phyloP scores from a whole-genome alignment of 1,140 invertebrate genomes.

The Delia radicum region DNA sequence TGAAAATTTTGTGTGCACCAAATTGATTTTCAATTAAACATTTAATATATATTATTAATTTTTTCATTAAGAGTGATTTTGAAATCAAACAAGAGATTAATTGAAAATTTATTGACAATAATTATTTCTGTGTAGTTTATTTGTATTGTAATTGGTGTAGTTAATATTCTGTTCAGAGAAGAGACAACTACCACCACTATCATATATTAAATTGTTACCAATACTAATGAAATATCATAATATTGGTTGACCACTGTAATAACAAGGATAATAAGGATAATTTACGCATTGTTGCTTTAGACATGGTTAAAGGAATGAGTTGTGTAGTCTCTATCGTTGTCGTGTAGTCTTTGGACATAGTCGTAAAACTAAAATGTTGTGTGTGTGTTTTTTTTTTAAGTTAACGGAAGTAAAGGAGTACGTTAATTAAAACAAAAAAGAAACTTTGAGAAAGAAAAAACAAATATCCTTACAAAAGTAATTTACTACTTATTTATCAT shows the following conservation, averaged over 20 bases:
- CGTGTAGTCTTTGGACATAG: background rate
- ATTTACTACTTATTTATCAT: background rate
- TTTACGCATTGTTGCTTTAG: background rate
- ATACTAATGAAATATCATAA: background rate
- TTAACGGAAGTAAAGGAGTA: conserved; percentile 15
- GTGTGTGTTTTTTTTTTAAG: background rate
- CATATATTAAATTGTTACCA: background rate
- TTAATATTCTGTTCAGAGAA: background rate
- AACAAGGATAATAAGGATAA: conserved; percentile 1
- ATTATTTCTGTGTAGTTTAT: too few relatives aligned
- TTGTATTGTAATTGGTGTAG: background rate
- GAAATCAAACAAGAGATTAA: too few relatives aligned
- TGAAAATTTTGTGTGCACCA: too few relatives aligned
- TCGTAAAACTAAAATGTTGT: background rate
- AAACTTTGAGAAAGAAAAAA: too few relatives aligned
- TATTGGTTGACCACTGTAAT: conserved; percentile 6
- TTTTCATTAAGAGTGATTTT: too few relatives aligned
- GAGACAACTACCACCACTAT: background rate
- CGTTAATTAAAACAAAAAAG: background rate
- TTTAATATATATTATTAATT: too few relatives aligned
- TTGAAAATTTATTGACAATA: too few relatives aligned
- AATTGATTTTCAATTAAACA: too few relatives aligned
- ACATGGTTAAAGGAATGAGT: background rate
- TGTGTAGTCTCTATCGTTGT: background rate
- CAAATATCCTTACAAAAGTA: background rate